Evolutionary conservation across 2,797 vertebrate genomes (phyloP), one percentile per base, ranked within the genome.

Genomic region (Enteromius trimaculatus): DNA sequence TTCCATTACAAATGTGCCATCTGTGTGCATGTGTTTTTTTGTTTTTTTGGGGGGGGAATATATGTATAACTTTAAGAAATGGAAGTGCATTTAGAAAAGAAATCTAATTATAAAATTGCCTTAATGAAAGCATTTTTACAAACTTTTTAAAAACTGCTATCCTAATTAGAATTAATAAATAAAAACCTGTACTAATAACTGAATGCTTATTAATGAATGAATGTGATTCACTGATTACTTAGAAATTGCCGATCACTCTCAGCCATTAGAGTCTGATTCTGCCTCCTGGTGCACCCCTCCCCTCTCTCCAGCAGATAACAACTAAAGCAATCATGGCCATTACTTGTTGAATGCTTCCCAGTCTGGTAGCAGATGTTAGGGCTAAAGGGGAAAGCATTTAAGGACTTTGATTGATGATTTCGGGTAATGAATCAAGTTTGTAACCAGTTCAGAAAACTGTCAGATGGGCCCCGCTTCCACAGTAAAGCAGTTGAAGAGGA

Each of bases 351-450:
- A 90, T 91, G 89, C 92, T 94, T 93, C 88, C 90, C 83, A 90
- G 89, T 93, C 91, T 93, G 91, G 92, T 90, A 95, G 92, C 96
- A 96, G 95, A 96, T 96, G 96, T 95, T 92, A 88, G 90, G 94
- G 96, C 94, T 94, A 95, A 95, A 96, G 94, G 95, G 94, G 93
- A 95, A 94, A 93, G 90, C 92, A 92, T 96, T 95, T 95, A 95
- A 93, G 90, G 92, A 88, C 90, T 90, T 89, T 96, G 95, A 96
- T 95, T 93, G 95, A 96, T 96, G 95, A 91, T 87, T 92, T 93
- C 60, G 90, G 86, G 93, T 94, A 92, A 94, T 93, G 94, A 95
- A 93, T 93, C 92, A 89, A 92, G 93, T 90, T 91, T 93, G 93
- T 94, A 93, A 92, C 92, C 91, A 92, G 94, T 93, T 95, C 89